Evolutionary conservation across 1,140 invertebrate species (phyloP), one percentile per base, ranked within the genome.

Genomic region (Mamestra configurata): DNA sequence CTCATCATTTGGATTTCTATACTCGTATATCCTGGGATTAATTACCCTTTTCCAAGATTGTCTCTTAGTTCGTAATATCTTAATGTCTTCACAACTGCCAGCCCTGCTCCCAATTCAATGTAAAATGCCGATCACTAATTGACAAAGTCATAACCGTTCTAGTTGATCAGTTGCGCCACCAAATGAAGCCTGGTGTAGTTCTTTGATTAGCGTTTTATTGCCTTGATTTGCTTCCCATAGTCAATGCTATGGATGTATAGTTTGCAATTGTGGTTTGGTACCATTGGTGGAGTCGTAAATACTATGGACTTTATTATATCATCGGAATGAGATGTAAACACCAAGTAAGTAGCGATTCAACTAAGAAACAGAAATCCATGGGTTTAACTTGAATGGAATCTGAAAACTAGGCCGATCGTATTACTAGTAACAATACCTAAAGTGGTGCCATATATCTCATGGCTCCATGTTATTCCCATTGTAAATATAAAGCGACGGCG

Each of bases 401-500:
- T 46, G n/a, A 51, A 35, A 71, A 53, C 68, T 71, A 53, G 43
- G 46, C 20, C 68, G 22, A 53, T 71, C 46, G 49, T 71, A 43
- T 71, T 71, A 51, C 68, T 13, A 31, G 46, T 35, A 53, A 53
- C 46, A 71, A 79, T 79, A 80, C 71, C 75, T 82, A 80, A 64
- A 80, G 46, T 55, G 79, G 72, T 35, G 43, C 68, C 15, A 83
- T 80, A 80, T 61, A 80, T 86, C 76, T 79, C 79, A 71, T 77
- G 76, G 73, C 80, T 79, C 82, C 80, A 77, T 82, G 73, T 73
- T 84, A 79, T 86, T 84, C 80, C 82, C 86, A 79, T 77, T 77
- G 82, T 83, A 84, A 84, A 89, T 85, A 86, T 78, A 79, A 84
- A 40, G 43, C 81, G 83, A 80, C 77, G 79, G 27, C 81, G 77